Conservation (phyloP, 2,113 vertebrate genomes). For the Paradisaea rubra region DNA sequence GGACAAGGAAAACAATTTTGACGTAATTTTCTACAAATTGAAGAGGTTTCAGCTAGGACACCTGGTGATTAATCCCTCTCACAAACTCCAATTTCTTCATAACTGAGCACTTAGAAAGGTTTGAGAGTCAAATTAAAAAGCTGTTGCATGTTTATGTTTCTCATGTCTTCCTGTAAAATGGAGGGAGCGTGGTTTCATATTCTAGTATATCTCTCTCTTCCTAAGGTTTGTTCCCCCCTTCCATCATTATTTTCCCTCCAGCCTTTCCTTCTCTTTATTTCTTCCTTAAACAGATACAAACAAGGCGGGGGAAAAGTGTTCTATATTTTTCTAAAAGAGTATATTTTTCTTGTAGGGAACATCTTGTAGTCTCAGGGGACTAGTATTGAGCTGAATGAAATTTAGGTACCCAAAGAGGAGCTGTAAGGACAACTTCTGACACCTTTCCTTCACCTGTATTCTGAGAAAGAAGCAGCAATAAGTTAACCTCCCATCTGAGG, state of each 20-base stretch:
- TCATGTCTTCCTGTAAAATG: not conserved
- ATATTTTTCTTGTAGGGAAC: not conserved
- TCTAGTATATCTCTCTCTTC: not conserved
- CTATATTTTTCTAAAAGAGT: not conserved
- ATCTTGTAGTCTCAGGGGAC: not conserved
- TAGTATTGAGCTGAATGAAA: not conserved
- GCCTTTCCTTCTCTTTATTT: not conserved
- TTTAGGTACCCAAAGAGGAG: not conserved
- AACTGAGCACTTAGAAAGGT: not conserved
- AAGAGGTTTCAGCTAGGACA: not conserved
- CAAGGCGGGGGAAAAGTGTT: fast-evolving
- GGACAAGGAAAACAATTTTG: not conserved
- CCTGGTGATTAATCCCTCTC: not conserved
- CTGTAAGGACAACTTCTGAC: not conserved
- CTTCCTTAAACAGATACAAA: not conserved
- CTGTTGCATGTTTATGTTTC: not conserved
- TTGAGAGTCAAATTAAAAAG: not conserved
- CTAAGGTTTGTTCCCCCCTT: fast-evolving
- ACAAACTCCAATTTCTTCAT: not conserved
- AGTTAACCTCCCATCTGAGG: not conserved
- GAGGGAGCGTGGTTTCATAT: not conserved
- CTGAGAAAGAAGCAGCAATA: not conserved
- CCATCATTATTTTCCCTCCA: not conserved
- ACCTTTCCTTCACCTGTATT: not conserved
- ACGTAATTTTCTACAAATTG: not conserved